phyloP scores from a whole-genome alignment of 2,888 invertebrate genomes.

The Silvanus unidentatus region DNA sequence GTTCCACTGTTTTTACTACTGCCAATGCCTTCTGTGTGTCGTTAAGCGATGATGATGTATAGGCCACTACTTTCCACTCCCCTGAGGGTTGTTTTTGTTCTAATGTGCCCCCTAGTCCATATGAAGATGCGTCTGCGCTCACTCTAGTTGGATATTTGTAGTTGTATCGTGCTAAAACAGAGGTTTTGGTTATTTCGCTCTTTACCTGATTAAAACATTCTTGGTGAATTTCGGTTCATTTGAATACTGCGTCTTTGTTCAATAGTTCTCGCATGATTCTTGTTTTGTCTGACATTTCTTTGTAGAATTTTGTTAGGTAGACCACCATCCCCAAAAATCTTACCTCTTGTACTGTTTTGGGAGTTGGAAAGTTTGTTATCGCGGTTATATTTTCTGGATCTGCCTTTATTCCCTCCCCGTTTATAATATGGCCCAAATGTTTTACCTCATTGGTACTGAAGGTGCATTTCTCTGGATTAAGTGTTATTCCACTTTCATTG shows the following conservation, averaged over 20 bases:
- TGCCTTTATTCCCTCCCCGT: slow-evolving; percentile 12
- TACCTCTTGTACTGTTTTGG: slow-evolving; percentile 7
- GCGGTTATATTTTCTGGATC: slow-evolving; percentile 5
- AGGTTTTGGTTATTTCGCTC: slow-evolving; percentile 21
- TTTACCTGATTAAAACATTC: slow-evolving; percentile 10
- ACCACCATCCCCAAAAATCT: slow-evolving; percentile 21
- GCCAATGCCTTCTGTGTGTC: slow-evolving; percentile 36
- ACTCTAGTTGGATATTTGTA: slow-evolving; percentile 14
- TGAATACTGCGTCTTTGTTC: slow-evolving; percentile 14
- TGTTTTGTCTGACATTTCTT: slow-evolving; percentile 17
- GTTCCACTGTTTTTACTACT: slow-evolving; percentile 31
- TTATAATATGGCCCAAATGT: slow-evolving; percentile 28
- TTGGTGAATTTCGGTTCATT: slow-evolving; percentile 14
- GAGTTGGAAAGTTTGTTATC: neutral
- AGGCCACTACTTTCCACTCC: slow-evolving; percentile 27
- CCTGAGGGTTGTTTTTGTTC: slow-evolving; percentile 19
- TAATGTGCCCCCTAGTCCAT: slow-evolving; percentile 19
- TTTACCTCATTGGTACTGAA: slow-evolving; percentile 21
- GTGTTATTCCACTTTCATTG: too few species aligned
- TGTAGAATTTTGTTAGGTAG: slow-evolving; percentile 22
- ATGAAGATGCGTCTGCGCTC: slow-evolving; percentile 25
- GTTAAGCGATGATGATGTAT: slow-evolving; percentile 32
- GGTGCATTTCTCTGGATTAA: slow-evolving; percentile 29
- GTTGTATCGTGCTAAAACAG: slow-evolving; percentile 31
- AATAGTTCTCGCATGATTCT: slow-evolving; percentile 16